phyloP scores from a whole-genome alignment of 2,113 vertebrate genomes.

The Perca schrenkii region DNA sequence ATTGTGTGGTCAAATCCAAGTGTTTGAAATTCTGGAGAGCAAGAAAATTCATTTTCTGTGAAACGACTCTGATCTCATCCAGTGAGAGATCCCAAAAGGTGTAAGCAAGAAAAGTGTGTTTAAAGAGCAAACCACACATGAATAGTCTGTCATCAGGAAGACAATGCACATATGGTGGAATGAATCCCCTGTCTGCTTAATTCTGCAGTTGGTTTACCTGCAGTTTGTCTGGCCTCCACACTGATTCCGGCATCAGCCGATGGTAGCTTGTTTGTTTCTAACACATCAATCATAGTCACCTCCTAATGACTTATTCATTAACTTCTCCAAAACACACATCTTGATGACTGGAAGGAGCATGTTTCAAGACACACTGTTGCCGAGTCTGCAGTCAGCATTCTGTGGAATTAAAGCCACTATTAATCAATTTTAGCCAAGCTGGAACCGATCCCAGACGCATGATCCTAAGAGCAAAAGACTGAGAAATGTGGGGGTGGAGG shows the following conservation, averaged over 20 bases:
- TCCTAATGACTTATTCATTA: slow-evolving; percentile 87
- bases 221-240: slow-evolving; percentile 46
- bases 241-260: slow-evolving; percentile 55
- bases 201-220: slow-evolving; percentile 57
- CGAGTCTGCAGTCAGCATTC: slow-evolving; percentile 81
- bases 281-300: slow-evolving; percentile 81
- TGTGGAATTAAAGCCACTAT: slow-evolving; percentile 80
- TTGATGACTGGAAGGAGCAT: slow-evolving; percentile 73
- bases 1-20: slow-evolving; percentile 2
- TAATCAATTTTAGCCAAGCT: slow-evolving; percentile 82
- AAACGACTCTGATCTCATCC: slow-evolving; percentile 6
- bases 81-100: slow-evolving; percentile 4
- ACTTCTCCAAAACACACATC: slow-evolving; percentile 80
- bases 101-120: background rate
- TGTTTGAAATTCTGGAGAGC: slow-evolving; percentile 1
- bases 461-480: slow-evolving; percentile 62
- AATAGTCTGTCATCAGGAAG: slow-evolving; percentile 33
- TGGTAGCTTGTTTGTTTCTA: slow-evolving; percentile 72
- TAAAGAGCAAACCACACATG: slow-evolving; percentile 44
- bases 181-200: slow-evolving; percentile 31
- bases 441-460: slow-evolving; percentile 76
- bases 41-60: background rate
- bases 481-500: slow-evolving; percentile 47
- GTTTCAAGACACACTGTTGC: slow-evolving; percentile 74
- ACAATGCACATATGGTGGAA: slow-evolving; percentile 50